Percentiles rank a stretch among this genome's conserved stretches.
phyloP scores from a whole-genome alignment of 2,113 vertebrate species.

The Chaenocephalus aceratus region DNA sequence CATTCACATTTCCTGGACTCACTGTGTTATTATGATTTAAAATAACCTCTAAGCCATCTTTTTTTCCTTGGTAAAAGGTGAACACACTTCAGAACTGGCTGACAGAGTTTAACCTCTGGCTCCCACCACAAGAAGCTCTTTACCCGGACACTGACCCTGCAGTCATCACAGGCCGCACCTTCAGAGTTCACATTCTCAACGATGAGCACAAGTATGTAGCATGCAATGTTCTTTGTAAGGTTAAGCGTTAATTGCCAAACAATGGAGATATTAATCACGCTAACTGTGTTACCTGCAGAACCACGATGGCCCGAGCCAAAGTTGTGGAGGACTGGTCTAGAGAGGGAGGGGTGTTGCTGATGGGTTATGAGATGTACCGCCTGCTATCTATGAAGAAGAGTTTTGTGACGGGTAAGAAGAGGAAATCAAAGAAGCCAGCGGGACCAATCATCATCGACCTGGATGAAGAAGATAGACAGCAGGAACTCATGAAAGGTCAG shows the following conservation, averaged over 20 bases:
- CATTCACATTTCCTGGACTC: neutral
- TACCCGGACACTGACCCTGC: slow-evolving; percentile 88
- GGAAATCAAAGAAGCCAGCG: slow-evolving; percentile 94
- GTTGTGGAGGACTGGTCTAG: slow-evolving; percentile 96
- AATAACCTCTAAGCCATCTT: neutral
- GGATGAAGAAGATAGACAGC: slow-evolving; percentile 97
- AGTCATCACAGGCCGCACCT: slow-evolving; percentile 87
- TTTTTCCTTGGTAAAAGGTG: slow-evolving; percentile 83
- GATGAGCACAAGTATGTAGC: slow-evolving; percentile 96
- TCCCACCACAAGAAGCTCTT: slow-evolving; percentile 90
- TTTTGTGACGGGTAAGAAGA: slow-evolving; percentile 95
- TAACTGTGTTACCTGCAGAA: slow-evolving; percentile 79
- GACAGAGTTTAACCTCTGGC: slow-evolving; percentile 97
- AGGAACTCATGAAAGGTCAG: slow-evolving; percentile 96
- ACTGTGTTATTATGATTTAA: neutral
- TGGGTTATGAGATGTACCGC: slow-evolving; percentile 99
- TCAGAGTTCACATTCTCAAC: slow-evolving; percentile 96
- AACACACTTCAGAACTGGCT: slow-evolving; percentile 99
- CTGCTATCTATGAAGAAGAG: slow-evolving; percentile 98
- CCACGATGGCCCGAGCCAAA: slow-evolving; percentile 93
- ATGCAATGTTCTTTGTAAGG: neutral
- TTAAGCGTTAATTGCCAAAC: neutral
- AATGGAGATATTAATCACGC: slow-evolving; percentile 4
- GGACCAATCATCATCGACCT: slow-evolving; percentile 98
- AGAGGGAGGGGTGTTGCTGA: slow-evolving; percentile 95